Evolutionary conservation across 2,797 vertebrate genomes (phyloP), one percentile per base, ranked within the genome.

Genomic region (Rachycentron canadum): DNA sequence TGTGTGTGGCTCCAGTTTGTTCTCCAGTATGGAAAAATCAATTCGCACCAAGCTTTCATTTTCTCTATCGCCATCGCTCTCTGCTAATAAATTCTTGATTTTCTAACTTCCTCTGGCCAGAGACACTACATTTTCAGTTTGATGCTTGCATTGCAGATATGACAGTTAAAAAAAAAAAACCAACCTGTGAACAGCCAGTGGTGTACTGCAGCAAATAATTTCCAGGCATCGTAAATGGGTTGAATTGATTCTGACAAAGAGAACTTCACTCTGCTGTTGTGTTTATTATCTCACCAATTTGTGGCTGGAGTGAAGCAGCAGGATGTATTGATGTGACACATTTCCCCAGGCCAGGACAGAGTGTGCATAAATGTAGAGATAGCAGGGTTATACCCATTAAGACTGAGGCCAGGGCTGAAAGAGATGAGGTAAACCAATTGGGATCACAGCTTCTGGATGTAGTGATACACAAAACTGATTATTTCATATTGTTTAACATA

Each of bases 1-100:
- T 81, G 77, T 73, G 79, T 65, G 69, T 61, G 66, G 79, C 75
- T 85, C 66, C 70, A 65, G 88, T 90, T 86, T 89, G 87, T 81
- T 82, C 74, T 78, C 74, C 61, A 62, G 57, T 86, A 83, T 76
- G 90, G 89, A 92, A 92, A 93, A 93, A 93, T 92, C 92, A 88
- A 91, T 92, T 66, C 78, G 70, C 78, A 58, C 83, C 81, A 80
- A 88, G 87, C 82, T 82, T 91, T 91, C 50, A 83, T 90, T 91
- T 86, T 84, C 74, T 81, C 78, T 71, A 19, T 84, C 53, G 64
- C 66, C 56, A 62, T 80, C 62, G 41, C 60, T 78, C 60, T 81
- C 69, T 26, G 12, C 80, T 73, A 74, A 88, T 86, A 81, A 71
- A 77, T 71, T 69, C 5, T 78, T 36, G 53, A 64, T 66, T 73